Percentiles rank a stretch among this genome's conserved stretches.
These are phyloP conservation scores for Danionella dracula DNA, from an alignment of 2,797 vertebrate species.

Conservation along the genomic window DNA sequence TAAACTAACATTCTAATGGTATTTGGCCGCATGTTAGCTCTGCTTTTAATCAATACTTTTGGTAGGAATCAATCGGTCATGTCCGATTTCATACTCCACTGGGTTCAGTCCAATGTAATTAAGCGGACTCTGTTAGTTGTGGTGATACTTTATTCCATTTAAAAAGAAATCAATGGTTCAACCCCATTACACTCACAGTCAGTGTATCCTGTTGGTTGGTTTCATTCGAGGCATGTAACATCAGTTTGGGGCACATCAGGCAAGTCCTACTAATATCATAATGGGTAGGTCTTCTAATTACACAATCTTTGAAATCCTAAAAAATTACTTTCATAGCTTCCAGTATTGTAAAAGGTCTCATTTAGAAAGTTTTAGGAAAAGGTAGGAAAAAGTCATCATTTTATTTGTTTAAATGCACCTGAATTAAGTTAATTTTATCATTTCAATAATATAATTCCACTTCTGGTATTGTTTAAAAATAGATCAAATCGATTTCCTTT, in stretches of 20 bases:
- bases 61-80: slow-evolving; percentile 69
- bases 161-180: slow-evolving; percentile 48
- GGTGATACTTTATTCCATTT: slow-evolving; percentile 54
- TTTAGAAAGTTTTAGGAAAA: no score
- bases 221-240: not conserved
- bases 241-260: not conserved
- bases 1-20: slow-evolving; percentile 9
- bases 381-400: no score
- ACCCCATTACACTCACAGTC: slow-evolving; percentile 15
- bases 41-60: slow-evolving; percentile 39
- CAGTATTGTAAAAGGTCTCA: no score
- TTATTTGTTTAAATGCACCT: no score
- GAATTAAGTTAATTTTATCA: no score
- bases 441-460: no score
- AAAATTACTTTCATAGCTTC: no score
- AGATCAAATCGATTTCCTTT: no score
- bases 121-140: slow-evolving; percentile 38
- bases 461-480: no score
- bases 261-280: slow-evolving; percentile 28
- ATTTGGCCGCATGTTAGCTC: slow-evolving; percentile 30
- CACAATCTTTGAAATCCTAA: no score
- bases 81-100: slow-evolving; percentile 75
- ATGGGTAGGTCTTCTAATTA: not conserved
- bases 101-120: slow-evolving; percentile 56
- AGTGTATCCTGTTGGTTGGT: slow-evolving; percentile 20